These are phyloP conservation scores for Neoscelio sp. DNA, from an alignment of 2,888 invertebrate species.

Conservation along the genomic window DNA sequence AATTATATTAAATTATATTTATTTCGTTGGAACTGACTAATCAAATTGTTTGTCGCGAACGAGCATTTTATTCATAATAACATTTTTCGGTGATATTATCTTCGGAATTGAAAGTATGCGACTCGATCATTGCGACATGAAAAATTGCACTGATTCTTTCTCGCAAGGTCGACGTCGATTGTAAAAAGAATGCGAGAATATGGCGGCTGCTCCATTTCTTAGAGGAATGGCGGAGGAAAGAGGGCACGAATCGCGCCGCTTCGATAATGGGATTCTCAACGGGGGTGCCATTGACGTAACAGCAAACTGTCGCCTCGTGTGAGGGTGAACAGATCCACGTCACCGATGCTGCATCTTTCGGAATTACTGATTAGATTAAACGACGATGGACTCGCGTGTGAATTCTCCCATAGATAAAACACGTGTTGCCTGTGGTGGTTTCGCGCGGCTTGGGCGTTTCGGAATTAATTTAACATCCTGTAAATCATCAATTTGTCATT, in stretches of 20 bases:
- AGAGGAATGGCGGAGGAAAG: constrained; percentile 30
- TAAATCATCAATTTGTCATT: background rate
- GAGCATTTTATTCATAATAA: constrained; percentile 29
- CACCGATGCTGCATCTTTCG: constrained; percentile 61
- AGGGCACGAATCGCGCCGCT: constrained; percentile 52
- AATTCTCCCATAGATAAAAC: constrained; percentile 55
- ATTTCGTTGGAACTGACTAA: background rate
- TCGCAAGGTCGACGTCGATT: constrained; percentile 54
- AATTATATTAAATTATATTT: background rate
- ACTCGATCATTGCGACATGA: constrained; percentile 61
- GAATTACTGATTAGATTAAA: constrained; percentile 53
- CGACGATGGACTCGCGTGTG: constrained; percentile 56
- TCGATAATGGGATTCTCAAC: constrained; percentile 81
- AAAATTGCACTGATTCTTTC: constrained; percentile 54
- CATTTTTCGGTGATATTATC: constrained; percentile 47
- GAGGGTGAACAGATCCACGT: constrained; percentile 73
- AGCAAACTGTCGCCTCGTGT: constrained; percentile 74
- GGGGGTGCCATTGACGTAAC: constrained; percentile 80
- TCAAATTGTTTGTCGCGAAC: constrained; percentile 1
- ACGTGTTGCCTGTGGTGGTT: constrained; percentile 23
- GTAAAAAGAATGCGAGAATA: constrained; percentile 59
- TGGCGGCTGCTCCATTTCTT: constrained; percentile 53
- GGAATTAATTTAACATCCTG: background rate
- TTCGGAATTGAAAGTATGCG: constrained; percentile 57
- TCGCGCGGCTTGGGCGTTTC: background rate